These are phyloP conservation scores for Oenanthe melanoleuca DNA, from an alignment of 2,113 vertebrate species.

Conservation along the genomic window DNA sequence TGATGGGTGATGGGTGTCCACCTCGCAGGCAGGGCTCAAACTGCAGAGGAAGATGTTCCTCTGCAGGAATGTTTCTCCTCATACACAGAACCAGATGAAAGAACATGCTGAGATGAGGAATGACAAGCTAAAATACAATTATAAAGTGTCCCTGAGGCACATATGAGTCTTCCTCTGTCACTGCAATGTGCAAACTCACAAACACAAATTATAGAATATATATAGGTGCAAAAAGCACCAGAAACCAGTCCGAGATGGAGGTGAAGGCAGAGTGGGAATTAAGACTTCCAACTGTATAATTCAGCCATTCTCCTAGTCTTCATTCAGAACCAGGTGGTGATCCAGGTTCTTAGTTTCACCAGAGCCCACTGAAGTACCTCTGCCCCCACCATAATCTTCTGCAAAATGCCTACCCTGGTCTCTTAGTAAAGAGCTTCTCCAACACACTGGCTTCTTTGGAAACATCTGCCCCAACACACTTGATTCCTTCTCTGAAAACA, in stretches of 20 bases:
- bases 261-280: background rate
- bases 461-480: background rate
- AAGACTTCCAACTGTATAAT: background rate
- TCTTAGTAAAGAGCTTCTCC: background rate
- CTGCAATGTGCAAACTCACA: background rate
- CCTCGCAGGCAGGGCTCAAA: background rate
- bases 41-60: background rate
- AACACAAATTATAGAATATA: background rate
- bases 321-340: background rate
- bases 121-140: background rate
- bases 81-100: background rate
- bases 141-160: background rate
- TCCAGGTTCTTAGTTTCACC: background rate
- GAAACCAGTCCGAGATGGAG: background rate
- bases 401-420: background rate
- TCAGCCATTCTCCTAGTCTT: background rate
- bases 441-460: background rate
- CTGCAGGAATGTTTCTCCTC: background rate
- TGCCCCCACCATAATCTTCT: background rate
- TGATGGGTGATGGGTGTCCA: accelerated
- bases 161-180: background rate
- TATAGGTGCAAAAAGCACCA: background rate
- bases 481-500: background rate
- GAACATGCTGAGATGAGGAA: background rate
- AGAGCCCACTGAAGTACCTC: background rate